Evolutionary conservation across 1,140 invertebrate genomes (phyloP).

Genomic region (Ericerus pela): DNA sequence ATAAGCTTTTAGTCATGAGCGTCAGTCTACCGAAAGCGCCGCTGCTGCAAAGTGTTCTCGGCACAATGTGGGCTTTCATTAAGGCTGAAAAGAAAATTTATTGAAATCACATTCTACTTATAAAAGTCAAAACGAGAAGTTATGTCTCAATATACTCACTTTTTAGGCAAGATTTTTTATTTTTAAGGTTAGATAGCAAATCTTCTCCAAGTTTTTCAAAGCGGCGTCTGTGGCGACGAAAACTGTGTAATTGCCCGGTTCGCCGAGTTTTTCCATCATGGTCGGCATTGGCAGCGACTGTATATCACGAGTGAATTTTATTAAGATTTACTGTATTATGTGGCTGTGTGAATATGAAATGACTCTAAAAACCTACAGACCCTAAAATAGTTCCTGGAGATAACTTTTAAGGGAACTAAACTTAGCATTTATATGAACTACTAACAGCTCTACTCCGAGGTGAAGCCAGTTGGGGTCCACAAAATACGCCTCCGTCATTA

Average conservation of each 20-base stretch:
- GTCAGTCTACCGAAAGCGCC: constrained; percentile 29
- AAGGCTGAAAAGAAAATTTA: constrained; percentile 31
- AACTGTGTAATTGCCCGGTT: constrained; percentile 35
- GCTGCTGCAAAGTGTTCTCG: constrained; percentile 39
- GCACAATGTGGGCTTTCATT: constrained; percentile 37
- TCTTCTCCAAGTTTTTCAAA: constrained; percentile 31
- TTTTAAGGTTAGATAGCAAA: constrained; percentile 17
- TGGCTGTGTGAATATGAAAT: too few species aligned
- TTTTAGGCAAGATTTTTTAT: constrained; percentile 21
- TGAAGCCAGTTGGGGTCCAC: too few species aligned
- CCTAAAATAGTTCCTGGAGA: too few species aligned
- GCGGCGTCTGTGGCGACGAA: constrained; percentile 38
- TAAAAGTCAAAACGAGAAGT: neutral
- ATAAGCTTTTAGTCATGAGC: constrained; percentile 29
- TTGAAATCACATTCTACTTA: too few species aligned
- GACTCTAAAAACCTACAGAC: too few species aligned
- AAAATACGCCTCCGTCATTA: too few species aligned
- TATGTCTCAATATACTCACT: constrained; percentile 19
- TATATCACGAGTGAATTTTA: too few species aligned
- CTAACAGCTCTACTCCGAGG: too few species aligned
- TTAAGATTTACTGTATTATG: too few species aligned
- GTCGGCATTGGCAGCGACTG: constrained; percentile 31
- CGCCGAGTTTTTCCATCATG: constrained; percentile 30
- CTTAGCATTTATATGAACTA: too few species aligned
- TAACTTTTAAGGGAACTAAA: too few species aligned